Percentiles rank a stretch among this genome's conserved stretches.
phyloP scores from a whole-genome alignment of 2,113 vertebrate species.

The Apteryx mantelli region DNA sequence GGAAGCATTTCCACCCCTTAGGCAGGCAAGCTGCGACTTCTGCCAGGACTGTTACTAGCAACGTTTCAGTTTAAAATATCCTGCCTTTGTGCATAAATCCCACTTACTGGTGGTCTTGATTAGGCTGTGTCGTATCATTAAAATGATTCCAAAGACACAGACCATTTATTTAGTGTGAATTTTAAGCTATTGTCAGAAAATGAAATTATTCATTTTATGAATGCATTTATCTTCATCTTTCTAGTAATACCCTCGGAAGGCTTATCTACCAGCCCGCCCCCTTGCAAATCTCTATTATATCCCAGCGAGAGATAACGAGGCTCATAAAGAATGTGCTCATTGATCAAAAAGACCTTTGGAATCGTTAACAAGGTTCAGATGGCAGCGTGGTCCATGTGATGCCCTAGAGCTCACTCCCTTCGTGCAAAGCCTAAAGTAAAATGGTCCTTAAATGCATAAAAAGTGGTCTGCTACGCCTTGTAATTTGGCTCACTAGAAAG shows the following conservation, averaged over 20 bases:
- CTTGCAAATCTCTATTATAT: neutral
- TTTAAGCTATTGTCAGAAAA: neutral
- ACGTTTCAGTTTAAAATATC: neutral
- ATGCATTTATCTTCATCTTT: neutral
- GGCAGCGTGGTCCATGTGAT: neutral
- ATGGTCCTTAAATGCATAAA: neutral
- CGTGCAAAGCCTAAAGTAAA: neutral
- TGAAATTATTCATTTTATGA: neutral
- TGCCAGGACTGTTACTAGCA: neutral
- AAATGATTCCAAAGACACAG: neutral
- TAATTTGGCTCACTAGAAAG: neutral
- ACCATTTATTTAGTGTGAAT: neutral
- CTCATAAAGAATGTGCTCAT: neutral
- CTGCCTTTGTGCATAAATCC: neutral
- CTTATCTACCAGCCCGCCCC: neutral
- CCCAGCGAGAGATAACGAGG: neutral
- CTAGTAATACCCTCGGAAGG: neutral
- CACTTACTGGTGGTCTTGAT: neutral
- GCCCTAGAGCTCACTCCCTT: neutral
- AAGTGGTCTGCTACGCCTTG: neutral
- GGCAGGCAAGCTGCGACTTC: rapidly evolving
- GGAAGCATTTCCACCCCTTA: neutral
- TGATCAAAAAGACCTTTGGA: neutral
- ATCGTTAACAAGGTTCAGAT: neutral
- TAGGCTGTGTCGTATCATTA: neutral